Evolutionary conservation across 2,797 vertebrate species (phyloP).

Genomic region (Spinus pinus): DNA sequence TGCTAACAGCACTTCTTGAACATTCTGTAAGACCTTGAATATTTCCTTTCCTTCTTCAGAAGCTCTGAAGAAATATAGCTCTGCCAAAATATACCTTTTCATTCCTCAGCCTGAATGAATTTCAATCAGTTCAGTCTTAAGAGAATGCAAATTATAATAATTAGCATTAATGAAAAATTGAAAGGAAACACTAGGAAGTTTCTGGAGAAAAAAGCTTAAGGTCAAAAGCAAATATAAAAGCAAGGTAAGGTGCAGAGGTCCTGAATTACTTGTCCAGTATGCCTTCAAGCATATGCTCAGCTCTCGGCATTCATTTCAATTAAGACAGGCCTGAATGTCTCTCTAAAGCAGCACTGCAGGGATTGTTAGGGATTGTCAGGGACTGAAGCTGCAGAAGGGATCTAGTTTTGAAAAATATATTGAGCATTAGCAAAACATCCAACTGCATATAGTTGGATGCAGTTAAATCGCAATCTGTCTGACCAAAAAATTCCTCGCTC

Average conservation of each 20-base stretch:
- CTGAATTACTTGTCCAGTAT: background rate
- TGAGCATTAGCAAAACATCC: background rate
- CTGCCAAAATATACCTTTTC: background rate
- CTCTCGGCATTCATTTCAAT: background rate
- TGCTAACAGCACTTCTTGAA: background rate
- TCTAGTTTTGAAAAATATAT: conserved; percentile 1
- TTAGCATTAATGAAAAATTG: conserved; percentile 29
- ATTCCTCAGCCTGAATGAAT: conserved; percentile 2
- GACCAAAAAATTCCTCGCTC: background rate
- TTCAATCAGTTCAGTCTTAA: conserved; percentile 25
- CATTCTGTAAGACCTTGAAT: background rate
- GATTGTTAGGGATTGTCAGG: background rate
- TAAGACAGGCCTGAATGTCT: background rate
- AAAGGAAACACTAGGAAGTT: conserved; percentile 13
- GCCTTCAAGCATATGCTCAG: background rate
- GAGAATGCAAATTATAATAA: conserved; percentile 35
- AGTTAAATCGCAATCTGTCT: background rate
- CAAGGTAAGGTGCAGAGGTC: background rate
- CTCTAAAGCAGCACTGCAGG: background rate
- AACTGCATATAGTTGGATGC: background rate
- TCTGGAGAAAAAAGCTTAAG: background rate
- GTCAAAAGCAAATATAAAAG: conserved; percentile 17
- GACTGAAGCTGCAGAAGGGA: background rate
- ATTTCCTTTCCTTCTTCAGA: background rate
- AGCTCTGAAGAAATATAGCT: background rate